Base-by-base conservation (phyloP, 2,888 invertebrate species). In the Chesias legatella region DNA sequence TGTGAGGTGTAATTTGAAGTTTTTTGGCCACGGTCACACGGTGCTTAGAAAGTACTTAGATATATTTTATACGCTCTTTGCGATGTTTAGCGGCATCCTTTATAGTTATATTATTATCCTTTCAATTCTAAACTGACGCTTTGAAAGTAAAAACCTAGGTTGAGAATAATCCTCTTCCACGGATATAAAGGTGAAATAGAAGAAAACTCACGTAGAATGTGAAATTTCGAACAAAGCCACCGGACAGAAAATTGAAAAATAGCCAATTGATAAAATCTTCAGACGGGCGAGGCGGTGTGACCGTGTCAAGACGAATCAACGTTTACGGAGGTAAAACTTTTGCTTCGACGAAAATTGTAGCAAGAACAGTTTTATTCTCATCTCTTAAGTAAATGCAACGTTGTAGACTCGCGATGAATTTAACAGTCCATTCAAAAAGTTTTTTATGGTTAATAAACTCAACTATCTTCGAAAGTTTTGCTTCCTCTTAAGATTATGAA, bases 271-370 rank as follows among this genome's bases (percentile, higher is more conserved):
- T 29, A 29, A 29, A 29, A 6, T 2, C 2, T 30, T 21, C 8
- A 9, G 2, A 29, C 4, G 10, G 13, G 4, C 20, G 17, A 25
- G 33, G 7, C 22, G 45, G 48, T 48, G 48, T 48, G 43, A 48
- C 41, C 7, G 35, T 22, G 36, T 7, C 26, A 33, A 21, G 36
- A 23, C 31, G 36, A 40, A 43, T 43, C 39, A 43, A 64, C 72
- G 70, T 74, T 77, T 71, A 66, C 67, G 34, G 43, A 66, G 70
- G 66, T 67, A 61, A 60, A 79, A 79, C 75, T 78, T 77, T 72
- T 57, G 60, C 67, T 67, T 75, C 74, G 77, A 76, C 73, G 74
- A 77, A 79, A 79, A 78, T 79, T 79, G 79, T 79, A 72, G 66
- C 58, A 64, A 58, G 63, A 74, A 72, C 76, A 76, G 70, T 78